These are phyloP conservation scores for Saccostrea echinata DNA, from an alignment of 1,140 invertebrate genomes.

Conservation along the genomic window DNA sequence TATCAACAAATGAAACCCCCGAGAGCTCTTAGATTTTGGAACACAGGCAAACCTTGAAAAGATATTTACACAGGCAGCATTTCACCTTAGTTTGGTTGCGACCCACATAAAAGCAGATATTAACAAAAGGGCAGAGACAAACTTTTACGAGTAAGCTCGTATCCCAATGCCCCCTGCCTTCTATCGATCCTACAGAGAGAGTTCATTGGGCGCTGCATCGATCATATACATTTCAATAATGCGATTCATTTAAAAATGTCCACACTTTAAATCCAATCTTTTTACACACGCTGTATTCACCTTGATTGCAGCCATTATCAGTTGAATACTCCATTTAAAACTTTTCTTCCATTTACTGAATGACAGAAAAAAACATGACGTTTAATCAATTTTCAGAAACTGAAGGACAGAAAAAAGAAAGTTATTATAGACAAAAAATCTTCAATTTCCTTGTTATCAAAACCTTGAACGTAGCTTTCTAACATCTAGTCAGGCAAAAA, in stretches of 20 bases:
- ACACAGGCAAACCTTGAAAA: constrained; percentile 11
- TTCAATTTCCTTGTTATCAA: not conserved
- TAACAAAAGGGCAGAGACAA: constrained; percentile 36
- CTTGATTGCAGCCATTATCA: not conserved
- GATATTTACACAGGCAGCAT: constrained; percentile 24
- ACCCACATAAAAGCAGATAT: constrained; percentile 27
- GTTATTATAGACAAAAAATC: not conserved
- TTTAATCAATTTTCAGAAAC: constrained; percentile 18
- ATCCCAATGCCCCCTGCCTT: not conserved
- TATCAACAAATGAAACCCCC: constrained; percentile 31
- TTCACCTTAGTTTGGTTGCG: constrained; percentile 26
- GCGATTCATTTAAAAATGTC: constrained; percentile 18
- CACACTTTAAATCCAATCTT: constrained; percentile 12
- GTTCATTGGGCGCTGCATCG: constrained; percentile 29
- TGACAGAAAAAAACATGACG: not conserved
- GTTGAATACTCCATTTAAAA: constrained; percentile 27
- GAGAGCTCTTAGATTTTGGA: constrained; percentile 7
- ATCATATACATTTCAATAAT: constrained; percentile 40
- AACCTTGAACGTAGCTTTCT: no score
- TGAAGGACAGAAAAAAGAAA: not conserved
- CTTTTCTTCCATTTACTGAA: not conserved
- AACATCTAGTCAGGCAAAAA: no score
- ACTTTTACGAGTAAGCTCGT: constrained; percentile 10
- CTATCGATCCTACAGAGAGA: not conserved
- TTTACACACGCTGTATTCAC: not conserved